A percentile compares a stretch with the other conserved stretches of the same genome.
Conservation (phyloP, 1,140 invertebrate genomes). For the Teleopsis dalmanni region DNA sequence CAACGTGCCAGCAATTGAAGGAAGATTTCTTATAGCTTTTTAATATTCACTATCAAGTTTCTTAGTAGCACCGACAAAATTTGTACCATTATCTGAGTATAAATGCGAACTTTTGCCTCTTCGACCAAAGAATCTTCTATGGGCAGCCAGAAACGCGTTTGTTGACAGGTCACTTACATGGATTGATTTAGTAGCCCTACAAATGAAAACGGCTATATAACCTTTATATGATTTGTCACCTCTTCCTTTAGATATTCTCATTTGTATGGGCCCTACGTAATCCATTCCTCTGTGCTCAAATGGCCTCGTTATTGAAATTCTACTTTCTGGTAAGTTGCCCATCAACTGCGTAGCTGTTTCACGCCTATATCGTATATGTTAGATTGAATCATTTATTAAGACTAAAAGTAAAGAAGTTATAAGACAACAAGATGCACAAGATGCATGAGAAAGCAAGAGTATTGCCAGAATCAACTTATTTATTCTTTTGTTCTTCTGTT, state of each 20-base stretch:
- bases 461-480: too few relatives aligned
- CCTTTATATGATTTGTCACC: constrained; percentile 16
- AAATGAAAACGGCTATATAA: constrained; percentile 23
- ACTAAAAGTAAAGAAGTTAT: too few relatives aligned
- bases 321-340: neutral
- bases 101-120: constrained; percentile 23
- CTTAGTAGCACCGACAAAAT: constrained; percentile 26
- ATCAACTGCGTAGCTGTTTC: constrained; percentile 2
- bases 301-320: constrained; percentile 7
- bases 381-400: too few relatives aligned
- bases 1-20: too few relatives aligned
- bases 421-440: too few relatives aligned
- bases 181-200: constrained; percentile 20
- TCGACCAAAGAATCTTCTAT: constrained; percentile 20
- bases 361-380: neutral
- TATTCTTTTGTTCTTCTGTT: too few relatives aligned
- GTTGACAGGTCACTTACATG: constrained; percentile 20
- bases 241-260: constrained; percentile 14
- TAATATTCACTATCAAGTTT: constrained; percentile 2
- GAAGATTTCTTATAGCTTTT: too few relatives aligned
- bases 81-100: constrained; percentile 33
- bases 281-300: constrained; percentile 21
- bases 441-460: too few relatives aligned
- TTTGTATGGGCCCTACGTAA: constrained; percentile 22
- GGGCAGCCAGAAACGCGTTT: constrained; percentile 21